These are phyloP conservation scores for Brachyrhaphis roseni DNA, from an alignment of 2,797 vertebrate species.

Conservation along the genomic window DNA sequence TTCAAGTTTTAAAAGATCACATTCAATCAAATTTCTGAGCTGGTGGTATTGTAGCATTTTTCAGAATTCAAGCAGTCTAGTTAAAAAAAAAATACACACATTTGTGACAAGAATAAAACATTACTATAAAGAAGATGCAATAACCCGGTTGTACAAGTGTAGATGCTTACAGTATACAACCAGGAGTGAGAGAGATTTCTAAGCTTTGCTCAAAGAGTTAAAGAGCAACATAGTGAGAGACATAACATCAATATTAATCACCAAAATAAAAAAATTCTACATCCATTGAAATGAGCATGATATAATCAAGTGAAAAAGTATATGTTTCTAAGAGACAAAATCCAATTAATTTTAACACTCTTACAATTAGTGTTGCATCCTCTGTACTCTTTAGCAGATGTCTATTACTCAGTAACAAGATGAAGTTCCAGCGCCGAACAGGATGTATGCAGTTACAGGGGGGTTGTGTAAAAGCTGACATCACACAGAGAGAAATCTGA, in stretches of 20 bases:
- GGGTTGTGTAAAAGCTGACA: conserved; percentile 5
- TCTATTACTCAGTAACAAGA: background rate
- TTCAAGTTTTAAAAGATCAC: background rate
- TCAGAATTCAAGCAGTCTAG: no score
- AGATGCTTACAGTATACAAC: no score
- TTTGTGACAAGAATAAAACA: no score
- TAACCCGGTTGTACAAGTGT: no score
- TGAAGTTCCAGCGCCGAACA: background rate
- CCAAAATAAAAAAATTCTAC: conserved; percentile 8
- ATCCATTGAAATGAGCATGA: background rate
- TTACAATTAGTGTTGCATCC: conserved; percentile 4
- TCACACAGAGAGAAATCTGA: conserved; percentile 15
- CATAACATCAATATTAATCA: background rate
- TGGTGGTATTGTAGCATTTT: no score
- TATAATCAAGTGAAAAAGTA: conserved; percentile 9
- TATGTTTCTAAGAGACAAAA: background rate
- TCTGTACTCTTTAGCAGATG: background rate
- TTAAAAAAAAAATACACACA: no score
- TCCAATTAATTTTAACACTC: background rate
- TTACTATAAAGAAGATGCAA: no score
- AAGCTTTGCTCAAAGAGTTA: background rate
- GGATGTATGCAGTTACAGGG: background rate
- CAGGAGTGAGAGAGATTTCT: no score
- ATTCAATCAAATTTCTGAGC: no score
- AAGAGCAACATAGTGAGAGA: background rate